Evolutionary conservation across 2,113 vertebrate genomes (phyloP).

Genomic region (Tamias sibiricus): DNA sequence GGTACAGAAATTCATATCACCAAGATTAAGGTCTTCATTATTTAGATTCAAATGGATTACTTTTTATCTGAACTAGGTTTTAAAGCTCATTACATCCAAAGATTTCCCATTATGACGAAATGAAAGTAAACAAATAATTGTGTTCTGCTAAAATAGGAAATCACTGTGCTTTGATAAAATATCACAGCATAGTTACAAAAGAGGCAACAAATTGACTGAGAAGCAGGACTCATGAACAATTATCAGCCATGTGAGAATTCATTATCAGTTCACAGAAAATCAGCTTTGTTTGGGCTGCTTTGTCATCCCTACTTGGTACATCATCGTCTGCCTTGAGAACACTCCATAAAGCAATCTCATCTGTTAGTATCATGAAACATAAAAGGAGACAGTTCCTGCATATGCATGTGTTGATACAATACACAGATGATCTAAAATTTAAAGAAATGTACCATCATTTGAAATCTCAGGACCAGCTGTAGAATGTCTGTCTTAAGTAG

Average conservation of each 20-base stretch:
- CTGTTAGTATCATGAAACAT: not conserved
- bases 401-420: not conserved
- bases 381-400: not conserved
- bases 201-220: not conserved
- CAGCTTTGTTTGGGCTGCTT: not conserved
- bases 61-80: slow-evolving; percentile 55
- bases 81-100: slow-evolving; percentile 68
- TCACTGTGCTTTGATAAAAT: slow-evolving; percentile 45
- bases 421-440: not conserved
- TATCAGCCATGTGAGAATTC: slow-evolving; percentile 34
- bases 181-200: slow-evolving; percentile 53
- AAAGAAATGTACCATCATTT: not conserved
- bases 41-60: slow-evolving; percentile 58
- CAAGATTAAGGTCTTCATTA: slow-evolving; percentile 18
- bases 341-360: not conserved
- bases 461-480: not conserved
- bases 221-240: slow-evolving; percentile 2
- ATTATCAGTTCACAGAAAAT: slow-evolving; percentile 49
- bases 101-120: slow-evolving; percentile 61
- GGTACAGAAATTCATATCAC: slow-evolving; percentile 31
- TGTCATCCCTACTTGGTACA: not conserved
- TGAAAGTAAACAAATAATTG: slow-evolving; percentile 73
- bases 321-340: slow-evolving; percentile 1
- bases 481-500: not conserved
- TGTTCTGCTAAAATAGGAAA: slow-evolving; percentile 50